phyloP scores from a whole-genome alignment of 1,140 invertebrate species.

The Pachypeltis micranthus region DNA sequence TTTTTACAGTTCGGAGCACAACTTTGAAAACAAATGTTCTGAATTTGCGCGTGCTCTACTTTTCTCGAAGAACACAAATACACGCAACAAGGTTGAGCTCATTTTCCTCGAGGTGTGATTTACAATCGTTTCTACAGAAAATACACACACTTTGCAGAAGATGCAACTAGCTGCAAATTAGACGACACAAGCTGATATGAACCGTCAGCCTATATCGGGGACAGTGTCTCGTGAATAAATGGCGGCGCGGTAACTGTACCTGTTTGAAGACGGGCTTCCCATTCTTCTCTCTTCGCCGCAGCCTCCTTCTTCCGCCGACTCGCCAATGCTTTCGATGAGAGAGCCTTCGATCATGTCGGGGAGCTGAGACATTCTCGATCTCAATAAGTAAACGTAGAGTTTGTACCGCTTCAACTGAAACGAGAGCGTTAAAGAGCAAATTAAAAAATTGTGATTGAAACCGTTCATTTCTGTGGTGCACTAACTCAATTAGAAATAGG shows the following conservation, averaged over 20 bases:
- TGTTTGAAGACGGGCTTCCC: slow-evolving; percentile 24
- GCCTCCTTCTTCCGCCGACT: slow-evolving; percentile 24
- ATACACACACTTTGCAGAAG: background rate
- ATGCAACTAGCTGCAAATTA: background rate
- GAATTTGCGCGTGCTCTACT: background rate
- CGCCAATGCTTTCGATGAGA: slow-evolving; percentile 23
- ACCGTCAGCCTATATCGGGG: slow-evolving; percentile 19
- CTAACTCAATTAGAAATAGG: too few species aligned
- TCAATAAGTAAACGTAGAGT: slow-evolving; percentile 69
- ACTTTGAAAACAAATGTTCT: background rate
- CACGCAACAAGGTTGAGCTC: background rate
- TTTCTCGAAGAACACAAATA: background rate
- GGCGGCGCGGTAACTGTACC: slow-evolving; percentile 31
- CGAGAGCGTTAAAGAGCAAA: too few species aligned
- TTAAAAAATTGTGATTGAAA: too few species aligned
- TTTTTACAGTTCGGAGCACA: background rate
- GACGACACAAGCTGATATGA: slow-evolving; percentile 18
- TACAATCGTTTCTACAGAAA: background rate
- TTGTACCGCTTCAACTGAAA: slow-evolving; percentile 76
- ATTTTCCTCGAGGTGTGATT: background rate
- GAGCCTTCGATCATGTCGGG: slow-evolving; percentile 52
- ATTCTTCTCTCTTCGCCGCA: slow-evolving; percentile 17
- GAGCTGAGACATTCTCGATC: slow-evolving; percentile 53
- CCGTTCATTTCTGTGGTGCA: too few species aligned
- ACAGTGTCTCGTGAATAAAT: slow-evolving; percentile 11